Percentiles rank a stretch among this genome's conserved stretches.
phyloP scores from a whole-genome alignment of 2,888 invertebrate genomes.

The Carpatolechia fugitivella region DNA sequence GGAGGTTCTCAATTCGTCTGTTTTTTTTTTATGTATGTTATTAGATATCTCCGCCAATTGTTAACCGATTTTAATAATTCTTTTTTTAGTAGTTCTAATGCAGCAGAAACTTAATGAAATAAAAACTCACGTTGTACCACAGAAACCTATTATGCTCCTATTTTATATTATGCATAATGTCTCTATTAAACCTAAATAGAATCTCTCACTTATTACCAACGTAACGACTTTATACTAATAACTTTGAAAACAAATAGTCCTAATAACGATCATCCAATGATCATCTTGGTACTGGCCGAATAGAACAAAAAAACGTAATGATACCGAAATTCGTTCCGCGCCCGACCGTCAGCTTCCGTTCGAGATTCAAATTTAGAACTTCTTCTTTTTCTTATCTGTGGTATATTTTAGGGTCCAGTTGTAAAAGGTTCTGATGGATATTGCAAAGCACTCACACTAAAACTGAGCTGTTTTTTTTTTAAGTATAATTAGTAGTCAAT shows the following conservation, averaged over 20 bases:
- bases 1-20: too few relatives aligned
- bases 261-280: constrained; percentile 13
- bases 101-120: too few relatives aligned
- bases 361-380: constrained; percentile 63
- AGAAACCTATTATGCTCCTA: too few relatives aligned
- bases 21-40: too few relatives aligned
- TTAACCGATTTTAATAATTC: too few relatives aligned
- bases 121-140: too few relatives aligned
- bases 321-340: constrained; percentile 69
- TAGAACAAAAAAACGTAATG: constrained; percentile 41
- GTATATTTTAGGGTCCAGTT: not conserved
- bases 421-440: not conserved
- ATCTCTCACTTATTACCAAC: not conserved
- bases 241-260: constrained; percentile 13
- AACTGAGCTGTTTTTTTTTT: too few relatives aligned
- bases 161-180: too few relatives aligned
- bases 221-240: constrained; percentile 10
- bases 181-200: not conserved
- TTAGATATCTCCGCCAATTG: too few relatives aligned
- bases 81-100: too few relatives aligned
- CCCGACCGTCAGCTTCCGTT: constrained; percentile 64
- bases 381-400: constrained; percentile 39
- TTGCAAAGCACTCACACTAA: not conserved
- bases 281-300: constrained; percentile 3
- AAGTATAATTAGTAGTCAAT: too few relatives aligned